Conservation (phyloP, 2,888 invertebrate genomes). For the Drosophila colorata region DNA sequence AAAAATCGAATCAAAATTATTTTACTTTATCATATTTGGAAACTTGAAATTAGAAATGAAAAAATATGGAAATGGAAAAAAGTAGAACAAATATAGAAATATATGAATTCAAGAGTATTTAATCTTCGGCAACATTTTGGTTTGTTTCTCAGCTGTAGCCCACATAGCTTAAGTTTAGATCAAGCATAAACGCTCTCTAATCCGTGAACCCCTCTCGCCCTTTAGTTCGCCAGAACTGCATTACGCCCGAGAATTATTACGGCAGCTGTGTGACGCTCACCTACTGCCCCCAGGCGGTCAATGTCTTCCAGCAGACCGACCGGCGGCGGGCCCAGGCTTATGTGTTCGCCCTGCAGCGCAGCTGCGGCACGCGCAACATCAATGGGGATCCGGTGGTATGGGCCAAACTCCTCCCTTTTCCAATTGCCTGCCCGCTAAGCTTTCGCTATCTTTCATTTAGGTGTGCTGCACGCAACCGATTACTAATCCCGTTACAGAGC, state of each 20-base stretch:
- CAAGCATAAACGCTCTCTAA: background rate
- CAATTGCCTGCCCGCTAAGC: slow-evolving; percentile 4
- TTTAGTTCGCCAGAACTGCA: slow-evolving; percentile 74
- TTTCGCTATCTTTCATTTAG: slow-evolving; percentile 48
- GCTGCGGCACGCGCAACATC: slow-evolving; percentile 79
- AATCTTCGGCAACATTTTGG: no score
- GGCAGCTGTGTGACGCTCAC: slow-evolving; percentile 81
- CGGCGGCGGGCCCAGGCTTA: slow-evolving; percentile 75
- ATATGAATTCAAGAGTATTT: no score
- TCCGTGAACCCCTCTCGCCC: background rate
- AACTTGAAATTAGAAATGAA: no score
- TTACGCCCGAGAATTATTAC: slow-evolving; percentile 81
- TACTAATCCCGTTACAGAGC: slow-evolving; percentile 50
- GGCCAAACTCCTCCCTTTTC: background rate
- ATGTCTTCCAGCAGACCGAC: slow-evolving; percentile 71
- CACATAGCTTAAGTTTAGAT: no score
- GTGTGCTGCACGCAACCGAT: slow-evolving; percentile 80
- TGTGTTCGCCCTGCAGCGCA: slow-evolving; percentile 75
- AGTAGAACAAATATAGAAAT: no score
- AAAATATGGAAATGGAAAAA: no score
- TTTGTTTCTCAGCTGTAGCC: no score
- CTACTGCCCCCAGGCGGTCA: slow-evolving; percentile 80
- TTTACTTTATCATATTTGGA: no score
- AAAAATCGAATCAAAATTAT: no score
- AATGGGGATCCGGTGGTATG: slow-evolving; percentile 84